These are phyloP conservation scores for Leptopilina drosophilae DNA, from an alignment of 2,888 invertebrate species.

Conservation along the genomic window DNA sequence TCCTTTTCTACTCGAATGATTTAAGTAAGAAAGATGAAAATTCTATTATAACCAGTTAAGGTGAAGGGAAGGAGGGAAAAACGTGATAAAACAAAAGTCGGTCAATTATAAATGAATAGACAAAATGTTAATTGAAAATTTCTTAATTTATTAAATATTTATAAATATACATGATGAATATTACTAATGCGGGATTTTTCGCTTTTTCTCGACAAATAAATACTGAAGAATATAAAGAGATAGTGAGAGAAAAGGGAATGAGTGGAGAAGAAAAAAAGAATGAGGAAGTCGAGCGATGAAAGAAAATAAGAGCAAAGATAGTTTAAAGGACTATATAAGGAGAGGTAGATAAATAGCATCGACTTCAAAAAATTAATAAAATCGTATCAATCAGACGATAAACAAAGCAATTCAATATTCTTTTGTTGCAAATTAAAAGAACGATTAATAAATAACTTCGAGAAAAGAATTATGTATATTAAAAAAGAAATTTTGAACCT, in stretches of 20 bases:
- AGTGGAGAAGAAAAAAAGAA: conserved; percentile 7
- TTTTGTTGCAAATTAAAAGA: too few relatives aligned
- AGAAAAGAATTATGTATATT: too few relatives aligned
- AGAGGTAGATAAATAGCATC: too few relatives aligned
- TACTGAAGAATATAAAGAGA: conserved; percentile 59
- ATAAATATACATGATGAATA: conserved; percentile 68
- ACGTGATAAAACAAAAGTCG: neutral
- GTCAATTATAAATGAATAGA: neutral
- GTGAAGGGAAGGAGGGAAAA: too few relatives aligned
- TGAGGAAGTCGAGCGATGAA: neutral
- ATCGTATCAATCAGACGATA: too few relatives aligned
- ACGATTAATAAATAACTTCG: too few relatives aligned
- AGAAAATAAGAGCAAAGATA: conserved; percentile 11
- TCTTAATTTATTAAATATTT: conserved; percentile 72
- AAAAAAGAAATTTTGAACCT: too few relatives aligned
- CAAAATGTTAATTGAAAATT: conserved; percentile 38
- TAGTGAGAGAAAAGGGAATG: conserved; percentile 41
- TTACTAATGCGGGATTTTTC: conserved; percentile 56
- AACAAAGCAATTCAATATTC: too few relatives aligned
- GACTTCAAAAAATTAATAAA: too few relatives aligned
- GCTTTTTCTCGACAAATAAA: conserved; percentile 63
- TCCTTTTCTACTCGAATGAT: neutral
- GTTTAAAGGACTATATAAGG: neutral
- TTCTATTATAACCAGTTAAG: too few relatives aligned
- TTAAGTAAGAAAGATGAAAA: neutral